Evolutionary conservation across 2,888 invertebrate genomes (phyloP), one percentile per base, ranked within the genome.

Genomic region (Pandemis heparana): DNA sequence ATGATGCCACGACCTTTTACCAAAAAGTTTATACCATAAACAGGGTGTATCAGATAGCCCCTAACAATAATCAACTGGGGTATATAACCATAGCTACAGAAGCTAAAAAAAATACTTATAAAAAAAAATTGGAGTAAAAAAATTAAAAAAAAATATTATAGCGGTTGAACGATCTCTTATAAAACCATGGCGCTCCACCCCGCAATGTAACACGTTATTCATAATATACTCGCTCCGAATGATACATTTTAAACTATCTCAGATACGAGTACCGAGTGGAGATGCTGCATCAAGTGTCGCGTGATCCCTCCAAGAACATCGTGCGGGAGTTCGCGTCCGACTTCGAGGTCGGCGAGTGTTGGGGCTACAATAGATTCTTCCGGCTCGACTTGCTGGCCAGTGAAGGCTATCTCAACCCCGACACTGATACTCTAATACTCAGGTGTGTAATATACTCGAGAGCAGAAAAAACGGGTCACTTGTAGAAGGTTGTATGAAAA

Each of bases 291-390:
- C 98, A 98, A 87, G 97, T 97, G 46, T 97, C 97, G 0, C 95
- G 97, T 59, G 98, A 98, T 83, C 95, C 96, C 0, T 96, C 96
- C 66, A 97, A 97, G 95, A 98, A 98, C 86, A 98, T 99, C 78
- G 97, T 98, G 38, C 95, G 98, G 51, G 98, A 98, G 94, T 99
- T 98, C 91, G 98, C 98, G 0, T 98, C 98, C 0, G 98, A 98
- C 92, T 99, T 99, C 92, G 98, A 98, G 91, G 98, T 98, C 63
- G 98, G 98, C 59, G 98, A 99, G 95, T 99, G 98, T 86, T 99
- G 98, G 98, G 98, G 98, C 0, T 99, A 98, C 92, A 99, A 99
- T 88, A 95, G 98, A 68, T 99, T 99, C 93, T 98, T 98, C 91
- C 94, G 98, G 53, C 95, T 99, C 69, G 98, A 98, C 92, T 94